phyloP scores from a whole-genome alignment of 2,888 invertebrate genomes.

The Sepiola atlantica region DNA sequence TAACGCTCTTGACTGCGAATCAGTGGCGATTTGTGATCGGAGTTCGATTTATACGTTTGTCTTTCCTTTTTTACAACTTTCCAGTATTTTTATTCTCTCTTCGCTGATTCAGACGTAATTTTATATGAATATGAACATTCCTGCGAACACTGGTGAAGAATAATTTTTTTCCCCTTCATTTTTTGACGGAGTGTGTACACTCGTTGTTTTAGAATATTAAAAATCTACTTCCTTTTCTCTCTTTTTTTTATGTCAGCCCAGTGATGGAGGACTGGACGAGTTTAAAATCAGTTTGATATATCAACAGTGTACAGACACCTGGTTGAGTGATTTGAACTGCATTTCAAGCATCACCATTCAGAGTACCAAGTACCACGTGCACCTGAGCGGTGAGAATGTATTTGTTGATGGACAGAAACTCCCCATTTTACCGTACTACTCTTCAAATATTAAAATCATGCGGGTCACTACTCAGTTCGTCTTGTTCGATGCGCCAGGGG shows the following conservation, averaged over 20 bases:
- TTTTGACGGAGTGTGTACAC: too few species aligned
- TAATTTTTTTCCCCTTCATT: too few species aligned
- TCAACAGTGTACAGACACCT: neutral
- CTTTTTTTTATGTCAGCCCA: neutral
- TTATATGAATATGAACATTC: too few species aligned
- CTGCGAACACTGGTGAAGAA: too few species aligned
- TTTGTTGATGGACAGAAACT: neutral
- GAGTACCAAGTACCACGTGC: neutral
- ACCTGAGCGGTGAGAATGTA: neutral
- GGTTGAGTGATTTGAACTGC: constrained; percentile 36
- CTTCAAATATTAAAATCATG: neutral
- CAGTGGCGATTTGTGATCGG: too few species aligned
- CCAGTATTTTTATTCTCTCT: too few species aligned
- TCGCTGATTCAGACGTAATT: too few species aligned
- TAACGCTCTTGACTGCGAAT: too few species aligned
- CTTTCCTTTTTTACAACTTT: too few species aligned
- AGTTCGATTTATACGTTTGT: too few species aligned
- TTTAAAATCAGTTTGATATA: constrained; percentile 37
- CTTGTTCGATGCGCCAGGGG: neutral
- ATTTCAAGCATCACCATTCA: constrained; percentile 6
- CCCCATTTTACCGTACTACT: neutral
- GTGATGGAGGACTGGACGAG: neutral
- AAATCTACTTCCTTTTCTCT: neutral
- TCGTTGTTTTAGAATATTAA: neutral
- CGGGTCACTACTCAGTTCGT: constrained; percentile 5